Evolutionary conservation across 2,888 invertebrate species (phyloP), one percentile per base, ranked within the genome.

Genomic region (Andrena trimmerana): DNA sequence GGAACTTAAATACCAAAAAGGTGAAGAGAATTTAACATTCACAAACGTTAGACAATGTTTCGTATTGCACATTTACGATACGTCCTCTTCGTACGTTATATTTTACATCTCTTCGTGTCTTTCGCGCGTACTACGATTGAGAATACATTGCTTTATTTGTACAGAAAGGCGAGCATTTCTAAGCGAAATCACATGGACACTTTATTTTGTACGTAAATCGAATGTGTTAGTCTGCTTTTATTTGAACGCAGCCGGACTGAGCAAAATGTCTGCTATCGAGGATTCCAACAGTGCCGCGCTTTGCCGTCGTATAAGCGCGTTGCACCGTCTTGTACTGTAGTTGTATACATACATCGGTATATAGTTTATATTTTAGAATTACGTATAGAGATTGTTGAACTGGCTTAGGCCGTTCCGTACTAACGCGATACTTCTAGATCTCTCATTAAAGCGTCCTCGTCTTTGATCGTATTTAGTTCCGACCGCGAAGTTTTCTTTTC

Each of bases 281-380:
- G 70, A 67, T 71, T 60, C 27, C 36, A 70, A 67, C 52, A 69
- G 81, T 62, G 59, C 36, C 52, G 50, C 71, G 57, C 54, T 70
- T 71, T 60, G 57, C 71, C 16, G 48, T 69, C 31, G 29, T 24
- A 20, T 36, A 73, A 68, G 71, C 72, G 71, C 59, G 57, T 54
- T 29, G 24, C 70, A 71, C 66, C 67, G n/a, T 84, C 71, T 68
- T 75, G 74, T 86, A 80, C 70, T 70, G 75, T 84, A 84, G 77
- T 87, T 84, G 70, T 63, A 84, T 65, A 76, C 81, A 81, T 83
- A 76, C 81, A 81, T 83, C 76, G 54, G 78, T 78, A 81, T 79
- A 85, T 84, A 87, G 81, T 85, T 81, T 86, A 83, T 88, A 83
- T 85, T 87, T 81, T 75, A 86, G 77, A 83, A 80, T 81, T 86